Evolutionary conservation across 2,797 vertebrate genomes (phyloP).

Genomic region (Syngnathus rostellatus): DNA sequence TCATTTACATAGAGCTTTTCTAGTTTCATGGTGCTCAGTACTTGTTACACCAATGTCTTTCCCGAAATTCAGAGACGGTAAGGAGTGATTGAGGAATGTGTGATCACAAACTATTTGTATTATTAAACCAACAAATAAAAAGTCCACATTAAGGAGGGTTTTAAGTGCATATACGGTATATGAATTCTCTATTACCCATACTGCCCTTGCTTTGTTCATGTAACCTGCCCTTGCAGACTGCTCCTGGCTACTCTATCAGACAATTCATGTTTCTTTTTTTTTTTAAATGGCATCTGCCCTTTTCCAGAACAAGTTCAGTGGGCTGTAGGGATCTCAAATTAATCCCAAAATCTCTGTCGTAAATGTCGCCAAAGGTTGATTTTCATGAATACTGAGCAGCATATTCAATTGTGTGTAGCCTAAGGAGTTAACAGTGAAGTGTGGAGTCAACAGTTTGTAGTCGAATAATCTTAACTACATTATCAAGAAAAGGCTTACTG

Average conservation of each 20-base stretch:
- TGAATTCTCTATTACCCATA: not conserved
- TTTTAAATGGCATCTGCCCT: constrained; percentile 4
- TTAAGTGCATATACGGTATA: not conserved
- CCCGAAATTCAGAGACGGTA: not conserved
- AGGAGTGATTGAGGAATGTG: not conserved
- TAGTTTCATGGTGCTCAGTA: not conserved
- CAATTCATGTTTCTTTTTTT: constrained; percentile 8
- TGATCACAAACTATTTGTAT: not conserved
- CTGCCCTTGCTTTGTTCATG: not conserved
- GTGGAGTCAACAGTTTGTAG: constrained; percentile 5
- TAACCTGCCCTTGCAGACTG: not conserved
- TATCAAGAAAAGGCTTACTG: not conserved
- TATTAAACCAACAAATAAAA: not conserved
- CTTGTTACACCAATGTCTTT: not conserved
- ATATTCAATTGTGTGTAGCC: constrained; percentile 19
- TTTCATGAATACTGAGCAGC: constrained; percentile 16
- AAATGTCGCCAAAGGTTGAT: constrained; percentile 21
- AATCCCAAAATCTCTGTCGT: constrained; percentile 6
- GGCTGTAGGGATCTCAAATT: constrained; percentile 11
- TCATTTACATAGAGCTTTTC: not conserved
- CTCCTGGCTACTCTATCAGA: not conserved
- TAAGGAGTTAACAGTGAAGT: constrained; percentile 16
- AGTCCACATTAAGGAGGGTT: not conserved
- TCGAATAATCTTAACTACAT: not conserved
- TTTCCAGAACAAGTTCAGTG: constrained; percentile 3